phyloP scores from a whole-genome alignment of 1,140 invertebrate genomes.

The Tribolium madens region DNA sequence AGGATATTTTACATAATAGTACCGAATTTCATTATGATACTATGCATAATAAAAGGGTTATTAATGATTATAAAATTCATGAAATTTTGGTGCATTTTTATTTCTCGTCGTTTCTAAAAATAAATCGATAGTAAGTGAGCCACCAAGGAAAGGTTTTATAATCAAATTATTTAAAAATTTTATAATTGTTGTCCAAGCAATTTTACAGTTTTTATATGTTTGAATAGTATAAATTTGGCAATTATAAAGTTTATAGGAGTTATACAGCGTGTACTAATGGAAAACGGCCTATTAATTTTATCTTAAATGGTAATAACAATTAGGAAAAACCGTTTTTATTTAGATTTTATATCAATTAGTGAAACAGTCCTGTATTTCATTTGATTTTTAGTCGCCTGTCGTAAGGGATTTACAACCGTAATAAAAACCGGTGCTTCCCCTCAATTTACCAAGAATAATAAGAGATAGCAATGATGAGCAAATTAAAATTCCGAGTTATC shows the following conservation, averaged over 20 bases:
- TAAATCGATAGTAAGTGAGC: too few species aligned
- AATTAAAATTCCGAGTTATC: background rate
- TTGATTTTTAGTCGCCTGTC: background rate
- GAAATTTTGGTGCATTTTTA: constrained; percentile 16
- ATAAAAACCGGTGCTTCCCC: background rate
- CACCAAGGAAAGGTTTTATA: too few species aligned
- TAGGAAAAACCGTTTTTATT: background rate
- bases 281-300: background rate
- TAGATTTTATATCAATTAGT: background rate
- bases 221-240: background rate
- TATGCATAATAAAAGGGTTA: constrained; percentile 21
- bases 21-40: constrained; percentile 33
- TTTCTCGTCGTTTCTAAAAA: too few species aligned
- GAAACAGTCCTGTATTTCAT: background rate
- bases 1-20: constrained; percentile 21
- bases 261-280: background rate
- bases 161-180: background rate
- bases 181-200: background rate
- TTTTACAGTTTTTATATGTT: background rate
- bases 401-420: background rate
- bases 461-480: background rate
- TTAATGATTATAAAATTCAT: constrained; percentile 36
- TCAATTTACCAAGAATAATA: background rate
- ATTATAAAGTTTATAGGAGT: background rate
- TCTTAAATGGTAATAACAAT: background rate